Base-by-base conservation (phyloP, 2,888 invertebrate species). In the Maniola hyperantus region DNA sequence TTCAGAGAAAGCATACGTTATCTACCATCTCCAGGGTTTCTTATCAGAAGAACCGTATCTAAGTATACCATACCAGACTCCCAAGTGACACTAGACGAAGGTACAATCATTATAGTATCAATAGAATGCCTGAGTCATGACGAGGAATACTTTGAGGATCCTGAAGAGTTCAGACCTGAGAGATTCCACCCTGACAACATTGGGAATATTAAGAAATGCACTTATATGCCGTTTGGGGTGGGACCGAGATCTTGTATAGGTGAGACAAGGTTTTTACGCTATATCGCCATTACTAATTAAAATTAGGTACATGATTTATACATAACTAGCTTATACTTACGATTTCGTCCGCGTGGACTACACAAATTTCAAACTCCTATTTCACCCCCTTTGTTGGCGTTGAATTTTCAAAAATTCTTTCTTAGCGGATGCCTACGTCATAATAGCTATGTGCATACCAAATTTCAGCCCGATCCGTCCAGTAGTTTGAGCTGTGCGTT, bases 1-100 rank as follows among this genome's bases (percentile, higher is more conserved):
- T 65, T 15, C 57, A 75, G 75, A 64, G 89, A 89, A 65, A 81
- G 80, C 20, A 79, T 87, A 78, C 71, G 76, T 5, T 50, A 67
- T 11, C 57, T 66, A 10, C 72, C 74, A 2, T 73, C 76, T 0
- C 72, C 72, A 10, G 76, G 71, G 1, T 72, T 71, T 33, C 59
- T 76, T 65, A 42, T 11, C 69, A 64, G 8, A 68, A 65, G 13
- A 75, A 75, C 62, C 71, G 66, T 1, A 68, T 77, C 33, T 20
- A 57, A 57, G 20, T 57, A 57, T 7, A 20, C 42, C 10, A 11
- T 57, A 20, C 77, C 77, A 0, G 75, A 68, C 4, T 72, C 73
- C 1, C 39, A 74, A 20, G 51, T 77, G 4, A 72, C 72, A 0
- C 59, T 77, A 13, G 76, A 76, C 8, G 70, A 73, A 62, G 72